phyloP scores from a whole-genome alignment of 2,113 vertebrate species.

The Megatriorchis doriae region DNA sequence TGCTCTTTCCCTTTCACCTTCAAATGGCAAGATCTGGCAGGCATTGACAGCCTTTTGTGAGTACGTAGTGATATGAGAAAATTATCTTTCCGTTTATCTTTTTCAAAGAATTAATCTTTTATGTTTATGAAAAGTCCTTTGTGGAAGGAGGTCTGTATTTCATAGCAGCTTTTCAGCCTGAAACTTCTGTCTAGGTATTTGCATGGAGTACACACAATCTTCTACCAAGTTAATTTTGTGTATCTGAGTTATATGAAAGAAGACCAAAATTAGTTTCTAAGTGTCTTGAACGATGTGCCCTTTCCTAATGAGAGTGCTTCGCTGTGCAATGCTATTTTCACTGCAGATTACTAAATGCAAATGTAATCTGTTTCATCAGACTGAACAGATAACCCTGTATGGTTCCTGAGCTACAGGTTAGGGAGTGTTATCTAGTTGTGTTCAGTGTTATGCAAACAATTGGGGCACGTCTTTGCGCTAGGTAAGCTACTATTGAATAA shows the following conservation, averaged over 20 bases:
- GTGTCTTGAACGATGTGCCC: not conserved
- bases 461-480: not conserved
- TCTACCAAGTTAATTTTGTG: not conserved
- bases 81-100: not conserved
- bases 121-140: not conserved
- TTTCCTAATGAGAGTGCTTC: not conserved
- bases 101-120: not conserved
- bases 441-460: not conserved
- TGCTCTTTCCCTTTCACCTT: not conserved
- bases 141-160: not conserved
- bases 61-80: not conserved
- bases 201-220: not conserved
- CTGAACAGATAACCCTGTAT: not conserved
- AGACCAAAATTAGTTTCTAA: not conserved
- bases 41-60: not conserved
- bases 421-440: not conserved
- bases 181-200: not conserved
- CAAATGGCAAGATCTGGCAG: not conserved
- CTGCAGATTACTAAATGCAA: not conserved
- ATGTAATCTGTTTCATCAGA: not conserved
- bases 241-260: not conserved
- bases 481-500: not conserved
- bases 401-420: not conserved
- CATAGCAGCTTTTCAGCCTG: not conserved
- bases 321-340: not conserved